These are phyloP conservation scores for Campylomormyrus numenius DNA, from an alignment of 2,113 vertebrate genomes.

Conservation along the genomic window DNA sequence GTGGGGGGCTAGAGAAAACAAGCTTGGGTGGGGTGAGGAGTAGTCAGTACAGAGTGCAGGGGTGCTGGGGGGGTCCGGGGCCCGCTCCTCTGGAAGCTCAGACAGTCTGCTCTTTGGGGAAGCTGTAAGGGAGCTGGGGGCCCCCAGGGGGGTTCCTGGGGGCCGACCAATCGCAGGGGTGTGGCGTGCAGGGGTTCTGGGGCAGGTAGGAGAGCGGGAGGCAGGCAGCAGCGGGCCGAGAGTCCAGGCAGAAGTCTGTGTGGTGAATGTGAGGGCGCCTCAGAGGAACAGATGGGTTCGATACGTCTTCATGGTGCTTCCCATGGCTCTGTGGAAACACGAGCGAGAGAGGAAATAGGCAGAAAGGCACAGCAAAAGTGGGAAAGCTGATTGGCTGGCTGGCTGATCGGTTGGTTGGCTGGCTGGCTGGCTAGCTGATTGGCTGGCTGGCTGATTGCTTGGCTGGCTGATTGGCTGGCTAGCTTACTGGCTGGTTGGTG, in stretches of 20 bases:
- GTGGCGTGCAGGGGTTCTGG: slow-evolving; percentile 62
- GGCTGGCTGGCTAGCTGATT: not conserved
- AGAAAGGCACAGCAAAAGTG: not conserved
- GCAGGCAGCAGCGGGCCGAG: slow-evolving; percentile 53
- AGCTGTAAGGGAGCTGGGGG: slow-evolving; percentile 61
- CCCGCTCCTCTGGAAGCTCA: slow-evolving; percentile 37
- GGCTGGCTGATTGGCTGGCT: not conserved
- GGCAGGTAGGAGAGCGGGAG: slow-evolving; percentile 61
- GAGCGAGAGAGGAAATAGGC: slow-evolving; percentile 22
- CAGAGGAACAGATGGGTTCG: slow-evolving; percentile 71
- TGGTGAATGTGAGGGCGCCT: slow-evolving; percentile 57
- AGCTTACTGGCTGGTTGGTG: not conserved
- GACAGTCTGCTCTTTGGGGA: slow-evolving; percentile 79
- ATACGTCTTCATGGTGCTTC: slow-evolving; percentile 62
- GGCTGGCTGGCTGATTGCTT: not conserved
- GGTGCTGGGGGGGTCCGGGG: not conserved
- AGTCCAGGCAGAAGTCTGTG: slow-evolving; percentile 58
- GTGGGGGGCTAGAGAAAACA: slow-evolving; percentile 26
- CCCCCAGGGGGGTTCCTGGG: slow-evolving; percentile 67
- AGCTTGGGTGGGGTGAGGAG: slow-evolving; percentile 24
- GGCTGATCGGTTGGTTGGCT: not conserved
- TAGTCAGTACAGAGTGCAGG: not conserved
- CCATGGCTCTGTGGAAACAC: slow-evolving; percentile 66
- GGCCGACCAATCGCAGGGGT: slow-evolving; percentile 47
- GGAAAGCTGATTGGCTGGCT: not conserved